phyloP scores from a whole-genome alignment of 2,113 vertebrate species.

The Leptodactylus fuscus region DNA sequence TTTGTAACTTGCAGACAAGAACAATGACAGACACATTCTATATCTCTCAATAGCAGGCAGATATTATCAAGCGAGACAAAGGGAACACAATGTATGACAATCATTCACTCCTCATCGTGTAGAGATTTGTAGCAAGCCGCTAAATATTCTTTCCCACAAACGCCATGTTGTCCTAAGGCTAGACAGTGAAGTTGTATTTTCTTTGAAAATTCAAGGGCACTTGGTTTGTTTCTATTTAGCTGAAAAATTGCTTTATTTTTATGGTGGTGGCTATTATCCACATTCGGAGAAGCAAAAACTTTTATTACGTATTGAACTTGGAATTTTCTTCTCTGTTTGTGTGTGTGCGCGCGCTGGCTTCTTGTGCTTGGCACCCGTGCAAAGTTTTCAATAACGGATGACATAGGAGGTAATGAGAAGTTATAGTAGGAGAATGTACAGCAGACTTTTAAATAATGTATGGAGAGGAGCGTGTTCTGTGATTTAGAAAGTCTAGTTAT shows the following conservation, averaged over 20 bases:
- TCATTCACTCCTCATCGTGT: conserved; percentile 75
- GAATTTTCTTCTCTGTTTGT: conserved; percentile 28
- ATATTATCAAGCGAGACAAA: conserved; percentile 80
- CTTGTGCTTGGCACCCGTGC: background rate
- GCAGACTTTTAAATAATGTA: conserved; percentile 51
- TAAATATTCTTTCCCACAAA: conserved; percentile 82
- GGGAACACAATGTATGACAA: conserved; percentile 79
- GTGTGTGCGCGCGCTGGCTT: background rate
- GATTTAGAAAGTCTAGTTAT: conserved; percentile 51
- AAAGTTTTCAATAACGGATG: conserved; percentile 30
- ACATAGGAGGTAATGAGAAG: conserved; percentile 44
- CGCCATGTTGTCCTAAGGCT: conserved; percentile 82
- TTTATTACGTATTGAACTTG: conserved; percentile 32
- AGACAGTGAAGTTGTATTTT: conserved; percentile 76
- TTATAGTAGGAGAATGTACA: conserved; percentile 41
- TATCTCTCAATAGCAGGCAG: conserved; percentile 71
- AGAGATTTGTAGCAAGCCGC: conserved; percentile 80
- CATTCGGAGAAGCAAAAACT: conserved; percentile 35
- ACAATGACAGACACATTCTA: conserved; percentile 73
- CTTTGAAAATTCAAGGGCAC: conserved; percentile 73
- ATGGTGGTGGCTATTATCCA: conserved; percentile 55
- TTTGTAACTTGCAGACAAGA: conserved; percentile 73
- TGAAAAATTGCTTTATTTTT: conserved; percentile 66
- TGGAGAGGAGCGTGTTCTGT: conserved; percentile 16
- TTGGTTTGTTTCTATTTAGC: conserved; percentile 74